Conservation (phyloP, 1,140 invertebrate genomes). For the Mamestra configurata region DNA sequence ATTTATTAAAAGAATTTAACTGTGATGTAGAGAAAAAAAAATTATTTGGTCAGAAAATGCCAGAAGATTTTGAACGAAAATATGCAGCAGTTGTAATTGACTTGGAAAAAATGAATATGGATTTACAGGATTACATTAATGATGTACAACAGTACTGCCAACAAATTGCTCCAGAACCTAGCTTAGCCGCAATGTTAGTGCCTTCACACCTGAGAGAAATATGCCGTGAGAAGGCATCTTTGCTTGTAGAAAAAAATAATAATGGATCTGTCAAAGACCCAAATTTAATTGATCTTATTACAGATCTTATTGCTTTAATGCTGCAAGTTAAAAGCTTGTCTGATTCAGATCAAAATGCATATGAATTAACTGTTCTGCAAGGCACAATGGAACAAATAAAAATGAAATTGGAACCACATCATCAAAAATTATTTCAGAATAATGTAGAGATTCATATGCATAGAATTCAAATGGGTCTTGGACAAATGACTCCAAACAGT, state of each 20-base stretch:
- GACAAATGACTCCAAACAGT: conserved; percentile 79
- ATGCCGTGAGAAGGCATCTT: conserved; percentile 94
- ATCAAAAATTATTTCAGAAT: conserved; percentile 96
- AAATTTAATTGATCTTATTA: conserved; percentile 93
- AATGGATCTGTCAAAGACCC: conserved; percentile 89
- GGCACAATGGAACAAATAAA: conserved; percentile 97
- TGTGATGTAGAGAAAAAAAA: conserved; percentile 95
- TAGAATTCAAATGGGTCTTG: conserved; percentile 95
- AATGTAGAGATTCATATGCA: conserved; percentile 97
- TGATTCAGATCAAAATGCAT: conserved; percentile 96
- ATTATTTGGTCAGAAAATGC: conserved; percentile 93
- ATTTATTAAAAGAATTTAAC: conserved; percentile 95
- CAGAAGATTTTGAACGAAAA: conserved; percentile 95
- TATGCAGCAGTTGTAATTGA: conserved; percentile 97
- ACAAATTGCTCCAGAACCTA: conserved; percentile 96
- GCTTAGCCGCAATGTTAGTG: conserved; percentile 95
- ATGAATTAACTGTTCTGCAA: conserved; percentile 97
- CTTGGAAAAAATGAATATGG: conserved; percentile 96
- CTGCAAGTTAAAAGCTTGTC: conserved; percentile 97
- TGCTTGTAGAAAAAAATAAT: conserved; percentile 94
- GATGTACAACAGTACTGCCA: conserved; percentile 95
- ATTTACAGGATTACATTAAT: conserved; percentile 95
- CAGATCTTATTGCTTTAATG: conserved; percentile 96
- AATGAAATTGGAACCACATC: conserved; percentile 92
- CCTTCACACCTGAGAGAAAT: conserved; percentile 96